phyloP scores from a whole-genome alignment of 2,888 invertebrate genomes.

The Tetranychus piercei region DNA sequence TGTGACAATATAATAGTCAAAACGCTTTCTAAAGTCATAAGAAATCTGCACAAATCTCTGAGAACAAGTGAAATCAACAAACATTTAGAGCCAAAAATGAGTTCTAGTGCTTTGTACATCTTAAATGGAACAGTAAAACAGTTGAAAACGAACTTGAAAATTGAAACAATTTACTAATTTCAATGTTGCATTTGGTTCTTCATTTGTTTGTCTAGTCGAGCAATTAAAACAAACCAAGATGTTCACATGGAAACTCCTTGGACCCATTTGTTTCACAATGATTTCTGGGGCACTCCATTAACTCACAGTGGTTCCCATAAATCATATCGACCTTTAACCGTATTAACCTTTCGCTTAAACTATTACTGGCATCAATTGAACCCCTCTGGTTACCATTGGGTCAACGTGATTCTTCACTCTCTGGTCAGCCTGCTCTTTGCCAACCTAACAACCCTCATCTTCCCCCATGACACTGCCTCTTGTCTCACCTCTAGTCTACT shows the following conservation, averaged over 20 bases:
- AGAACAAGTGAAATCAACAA: too few species aligned
- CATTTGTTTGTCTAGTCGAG: slow-evolving; percentile 50
- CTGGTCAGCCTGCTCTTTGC: slow-evolving; percentile 65
- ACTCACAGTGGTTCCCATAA: slow-evolving; percentile 84
- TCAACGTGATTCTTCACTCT: slow-evolving; percentile 68
- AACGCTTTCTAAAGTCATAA: too few species aligned
- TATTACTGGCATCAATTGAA: slow-evolving; percentile 47
- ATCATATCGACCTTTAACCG: slow-evolving; percentile 81
- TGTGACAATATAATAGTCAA: too few species aligned
- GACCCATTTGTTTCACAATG: slow-evolving; percentile 63
- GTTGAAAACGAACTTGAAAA: neutral
- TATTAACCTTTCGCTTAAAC: slow-evolving; percentile 69
- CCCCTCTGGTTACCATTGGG: slow-evolving; percentile 64
- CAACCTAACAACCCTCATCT: slow-evolving; percentile 46
- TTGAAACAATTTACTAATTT: neutral
- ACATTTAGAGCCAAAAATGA: too few species aligned
- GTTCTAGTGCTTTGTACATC: too few species aligned
- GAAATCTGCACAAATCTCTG: too few species aligned
- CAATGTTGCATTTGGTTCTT: neutral
- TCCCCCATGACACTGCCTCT: slow-evolving; percentile 23
- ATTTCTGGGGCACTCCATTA: slow-evolving; percentile 95
- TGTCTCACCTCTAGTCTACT: slow-evolving; percentile 51
- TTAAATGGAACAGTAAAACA: neutral
- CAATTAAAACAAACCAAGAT: slow-evolving; percentile 83
- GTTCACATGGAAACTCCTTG: slow-evolving; percentile 65